Percentiles rank a stretch among this genome's conserved stretches.
Evolutionary conservation across 2,113 vertebrate species (phyloP).

Genomic region (Chaenogobius annularis): DNA sequence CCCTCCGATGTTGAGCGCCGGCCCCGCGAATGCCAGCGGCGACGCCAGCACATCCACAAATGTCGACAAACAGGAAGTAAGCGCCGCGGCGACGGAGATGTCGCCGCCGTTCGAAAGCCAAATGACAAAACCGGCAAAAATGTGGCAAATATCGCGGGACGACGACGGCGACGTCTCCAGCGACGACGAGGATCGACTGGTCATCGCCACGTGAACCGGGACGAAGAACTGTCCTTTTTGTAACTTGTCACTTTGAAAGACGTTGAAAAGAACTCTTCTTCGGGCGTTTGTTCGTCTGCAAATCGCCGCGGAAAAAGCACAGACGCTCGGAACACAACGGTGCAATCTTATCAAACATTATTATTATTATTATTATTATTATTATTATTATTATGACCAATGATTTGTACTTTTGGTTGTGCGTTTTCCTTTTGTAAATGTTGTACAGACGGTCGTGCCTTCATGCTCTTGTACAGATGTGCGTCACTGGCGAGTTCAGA

Average conservation of each 20-base stretch:
- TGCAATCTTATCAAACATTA: constrained; percentile 86
- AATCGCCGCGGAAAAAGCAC: constrained; percentile 90
- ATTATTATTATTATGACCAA: constrained; percentile 93
- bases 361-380: constrained; percentile 90
- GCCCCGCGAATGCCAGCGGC: constrained; percentile 13
- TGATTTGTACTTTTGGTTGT: constrained; percentile 78
- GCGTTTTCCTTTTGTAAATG: constrained; percentile 91
- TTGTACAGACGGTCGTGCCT: constrained; percentile 99
- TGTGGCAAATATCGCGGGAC: constrained; percentile 74
- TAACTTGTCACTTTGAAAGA: constrained; percentile 82
- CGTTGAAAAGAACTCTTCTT: constrained; percentile 86
- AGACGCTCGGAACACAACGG: constrained; percentile 90
- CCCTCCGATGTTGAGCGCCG: constrained; percentile 26
- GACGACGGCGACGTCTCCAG: constrained; percentile 90
- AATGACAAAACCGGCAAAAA: constrained; percentile 41
- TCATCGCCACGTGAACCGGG: constrained; percentile 90
- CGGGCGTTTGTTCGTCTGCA: constrained; percentile 80
- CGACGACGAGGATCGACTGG: constrained; percentile 93
- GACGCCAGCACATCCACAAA: constrained; percentile 9
- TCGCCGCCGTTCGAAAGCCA: constrained; percentile 25
- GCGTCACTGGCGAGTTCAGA: constrained; percentile 88
- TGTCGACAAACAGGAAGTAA: constrained; percentile 23
- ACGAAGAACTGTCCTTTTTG: constrained; percentile 62
- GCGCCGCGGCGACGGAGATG: constrained; percentile 32
- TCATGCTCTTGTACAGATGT: constrained; percentile 94